phyloP scores from a whole-genome alignment of 2,113 vertebrate species.

The Psophia crepitans region DNA sequence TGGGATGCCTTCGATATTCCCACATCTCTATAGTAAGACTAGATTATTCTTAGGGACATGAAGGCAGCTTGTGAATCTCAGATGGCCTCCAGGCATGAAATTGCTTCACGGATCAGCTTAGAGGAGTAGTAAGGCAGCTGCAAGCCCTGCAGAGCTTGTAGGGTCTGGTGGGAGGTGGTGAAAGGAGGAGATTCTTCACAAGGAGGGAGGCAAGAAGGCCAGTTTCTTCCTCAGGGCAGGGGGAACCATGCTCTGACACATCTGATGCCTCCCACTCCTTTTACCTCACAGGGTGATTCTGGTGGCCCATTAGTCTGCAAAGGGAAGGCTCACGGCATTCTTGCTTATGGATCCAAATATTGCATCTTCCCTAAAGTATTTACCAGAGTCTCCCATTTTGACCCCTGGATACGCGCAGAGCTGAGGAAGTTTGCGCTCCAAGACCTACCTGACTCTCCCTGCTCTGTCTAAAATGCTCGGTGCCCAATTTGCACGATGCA shows the following conservation, averaged over 20 bases:
- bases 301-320: not conserved
- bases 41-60: not conserved
- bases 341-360: fast-evolving
- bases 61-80: not conserved
- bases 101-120: not conserved
- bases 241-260: not conserved
- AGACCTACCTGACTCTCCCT: not conserved
- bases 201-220: not conserved
- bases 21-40: not conserved
- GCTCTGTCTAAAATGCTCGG: not conserved
- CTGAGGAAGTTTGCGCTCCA: not conserved
- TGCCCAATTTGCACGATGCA: not conserved
- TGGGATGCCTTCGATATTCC: not conserved
- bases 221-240: not conserved
- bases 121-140: not conserved
- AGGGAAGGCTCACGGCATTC: not conserved
- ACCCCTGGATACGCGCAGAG: not conserved
- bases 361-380: fast-evolving
- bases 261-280: not conserved
- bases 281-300: not conserved
- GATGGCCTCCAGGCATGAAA: too few species aligned
- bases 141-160: not conserved
- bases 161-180: not conserved
- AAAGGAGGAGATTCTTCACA: not conserved
- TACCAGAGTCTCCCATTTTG: not conserved